Evolutionary conservation across 2,797 vertebrate species (phyloP), one percentile per base, ranked within the genome.

Genomic region (Balearica regulorum): DNA sequence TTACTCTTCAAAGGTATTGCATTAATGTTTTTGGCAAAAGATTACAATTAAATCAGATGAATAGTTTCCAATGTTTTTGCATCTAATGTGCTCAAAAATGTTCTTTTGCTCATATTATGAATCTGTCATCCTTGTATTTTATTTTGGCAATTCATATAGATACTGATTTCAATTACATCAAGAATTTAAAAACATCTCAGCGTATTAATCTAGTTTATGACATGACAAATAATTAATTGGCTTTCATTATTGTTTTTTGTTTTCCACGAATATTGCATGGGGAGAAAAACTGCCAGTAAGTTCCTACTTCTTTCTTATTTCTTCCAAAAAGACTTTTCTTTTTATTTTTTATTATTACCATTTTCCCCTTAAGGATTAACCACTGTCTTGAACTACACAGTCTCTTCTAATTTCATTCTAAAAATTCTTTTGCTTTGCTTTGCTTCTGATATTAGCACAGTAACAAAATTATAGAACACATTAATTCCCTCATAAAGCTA

Each of bases 1-100:
- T 98, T 98, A 97, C 87, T 96, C 97, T 98, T 98, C 98, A 98
- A 98, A 98, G 97, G 94, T 97, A 97, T 96, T 93, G 96, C 31
- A 54, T 97, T 97, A 97, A 97, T 77, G 20, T 94, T 96, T 98
- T 97, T 97, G 97, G 97, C 97, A 97, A 96, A 96, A 96, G 93
- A 96, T 97, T 97, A 97, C 94, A 97, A 98, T 98, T 98, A 97
- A 98, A 98, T 97, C 97, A 98, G 94, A 97, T 69, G 25, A 98
- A 97, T 97, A 95, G 84, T 96, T 98, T 96, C 94, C 90, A 96
- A 13, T 94, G 89, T 93, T 98, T 98, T 97, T 96, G 91, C 83
- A 95, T 97, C 86, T 96, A 93, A 98, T 92, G 73, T 87, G 95
- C 93, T 96, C 77, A 97, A 89, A 96, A 93, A 94, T 93, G 83